Conservation (phyloP, 2,888 invertebrate species). For the Epinotia bilunana region DNA sequence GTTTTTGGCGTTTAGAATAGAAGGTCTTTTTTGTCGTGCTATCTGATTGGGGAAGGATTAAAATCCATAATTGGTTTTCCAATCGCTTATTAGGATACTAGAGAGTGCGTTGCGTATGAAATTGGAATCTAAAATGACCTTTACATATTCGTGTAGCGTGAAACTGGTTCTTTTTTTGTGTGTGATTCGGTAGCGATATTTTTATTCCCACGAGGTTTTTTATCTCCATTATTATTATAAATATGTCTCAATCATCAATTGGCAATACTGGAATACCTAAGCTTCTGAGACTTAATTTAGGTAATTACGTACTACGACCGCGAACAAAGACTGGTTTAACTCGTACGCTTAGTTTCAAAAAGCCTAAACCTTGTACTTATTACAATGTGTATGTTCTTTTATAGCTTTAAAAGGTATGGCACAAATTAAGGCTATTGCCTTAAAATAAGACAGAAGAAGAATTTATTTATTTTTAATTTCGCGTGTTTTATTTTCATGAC, state of each 20-base stretch:
- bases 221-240: conserved; percentile 35
- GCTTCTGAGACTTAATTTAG: not conserved
- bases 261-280: conserved; percentile 12
- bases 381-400: too few species aligned
- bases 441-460: too few species aligned
- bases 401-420: not conserved
- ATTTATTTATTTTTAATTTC: too few species aligned
- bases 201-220: conserved; percentile 42
- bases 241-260: conserved; percentile 38
- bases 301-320: not conserved
- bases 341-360: not conserved
- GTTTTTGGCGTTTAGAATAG: conserved; percentile 60
- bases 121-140: conserved; percentile 44
- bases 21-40: conserved; percentile 54
- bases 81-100: conserved; percentile 51
- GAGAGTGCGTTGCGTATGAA: conserved; percentile 43
- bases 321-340: not conserved
- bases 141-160: conserved; percentile 35
- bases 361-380: not conserved
- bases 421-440: too few species aligned
- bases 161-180: conserved; percentile 47
- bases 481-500: too few species aligned
- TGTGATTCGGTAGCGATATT: conserved; percentile 44
- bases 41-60: conserved; percentile 62
- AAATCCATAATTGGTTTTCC: conserved; percentile 63